phyloP scores from a whole-genome alignment of 2,113 vertebrate genomes.

The Larimichthys crocea region DNA sequence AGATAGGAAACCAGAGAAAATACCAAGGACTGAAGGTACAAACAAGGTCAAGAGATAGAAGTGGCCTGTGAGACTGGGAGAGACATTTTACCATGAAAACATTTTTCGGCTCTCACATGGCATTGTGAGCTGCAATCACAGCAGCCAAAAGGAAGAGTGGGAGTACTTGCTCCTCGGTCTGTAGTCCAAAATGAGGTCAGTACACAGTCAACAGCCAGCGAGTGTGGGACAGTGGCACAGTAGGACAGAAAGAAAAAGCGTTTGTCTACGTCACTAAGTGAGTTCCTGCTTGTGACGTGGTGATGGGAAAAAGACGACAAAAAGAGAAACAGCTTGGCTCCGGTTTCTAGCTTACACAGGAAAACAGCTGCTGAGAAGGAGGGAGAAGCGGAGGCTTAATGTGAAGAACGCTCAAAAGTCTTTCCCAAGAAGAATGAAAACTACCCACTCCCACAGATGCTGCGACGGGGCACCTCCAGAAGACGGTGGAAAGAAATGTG shows the following conservation, averaged over 20 bases:
- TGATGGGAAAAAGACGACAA: constrained; percentile 17
- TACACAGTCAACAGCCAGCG: constrained; percentile 51
- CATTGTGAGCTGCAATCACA: constrained; percentile 51
- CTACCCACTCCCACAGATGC: constrained; percentile 43
- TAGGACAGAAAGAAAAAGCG: constrained; percentile 10
- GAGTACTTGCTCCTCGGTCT: constrained; percentile 53
- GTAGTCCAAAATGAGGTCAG: constrained; percentile 58
- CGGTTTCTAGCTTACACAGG: constrained; percentile 70
- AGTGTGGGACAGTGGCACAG: constrained; percentile 52
- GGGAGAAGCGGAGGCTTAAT: constrained; percentile 30
- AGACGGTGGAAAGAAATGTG: constrained; percentile 15
- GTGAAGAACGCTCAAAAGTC: constrained; percentile 39
- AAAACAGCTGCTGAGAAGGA: constrained; percentile 72
- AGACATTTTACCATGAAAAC: constrained; percentile 71
- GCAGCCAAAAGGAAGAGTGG: constrained; percentile 53
- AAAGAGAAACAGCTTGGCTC: constrained; percentile 50
- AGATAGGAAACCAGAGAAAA: constrained; percentile 22
- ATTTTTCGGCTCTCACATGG: constrained; percentile 62
- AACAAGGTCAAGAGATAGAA: constrained; percentile 42
- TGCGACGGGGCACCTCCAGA: constrained; percentile 11
- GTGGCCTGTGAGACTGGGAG: constrained; percentile 19
- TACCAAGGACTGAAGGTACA: constrained; percentile 4
- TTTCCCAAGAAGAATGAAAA: constrained; percentile 49
- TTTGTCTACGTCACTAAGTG: constrained; percentile 36
- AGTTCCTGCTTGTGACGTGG: constrained; percentile 71